Conservation (phyloP, 2,797 vertebrate genomes). For the Chelon labrosus region DNA sequence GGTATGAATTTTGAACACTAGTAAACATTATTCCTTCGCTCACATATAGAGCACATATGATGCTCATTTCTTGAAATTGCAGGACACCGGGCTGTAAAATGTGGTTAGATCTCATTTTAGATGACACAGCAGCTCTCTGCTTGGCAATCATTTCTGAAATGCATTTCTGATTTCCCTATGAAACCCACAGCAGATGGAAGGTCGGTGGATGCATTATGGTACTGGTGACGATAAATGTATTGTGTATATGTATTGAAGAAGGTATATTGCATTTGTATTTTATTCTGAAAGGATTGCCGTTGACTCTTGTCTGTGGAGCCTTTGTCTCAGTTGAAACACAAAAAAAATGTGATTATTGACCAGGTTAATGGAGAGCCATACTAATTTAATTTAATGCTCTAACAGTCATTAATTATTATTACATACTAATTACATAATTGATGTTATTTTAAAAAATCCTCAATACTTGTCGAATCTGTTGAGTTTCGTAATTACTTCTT, state of each 20-base stretch:
- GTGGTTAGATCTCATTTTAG: slow-evolving; percentile 20
- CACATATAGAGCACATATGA: neutral
- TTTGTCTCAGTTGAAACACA: slow-evolving; percentile 49
- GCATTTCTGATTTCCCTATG: slow-evolving; percentile 7
- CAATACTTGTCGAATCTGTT: slow-evolving; percentile 6
- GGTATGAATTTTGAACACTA: slow-evolving; percentile 1
- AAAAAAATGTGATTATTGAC: slow-evolving; percentile 55
- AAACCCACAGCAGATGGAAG: neutral
- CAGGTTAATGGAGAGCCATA: slow-evolving; percentile 43
- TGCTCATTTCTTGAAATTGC: slow-evolving; percentile 11
- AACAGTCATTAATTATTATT: slow-evolving; percentile 50
- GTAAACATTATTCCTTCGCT: no score
- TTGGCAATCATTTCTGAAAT: slow-evolving; percentile 16
- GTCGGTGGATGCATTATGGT: neutral
- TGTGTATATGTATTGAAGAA: neutral
- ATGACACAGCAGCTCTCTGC: slow-evolving; percentile 20
- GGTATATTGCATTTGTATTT: neutral
- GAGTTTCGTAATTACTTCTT: slow-evolving; percentile 12
- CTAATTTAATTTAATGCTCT: slow-evolving; percentile 42
- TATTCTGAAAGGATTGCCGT: neutral
- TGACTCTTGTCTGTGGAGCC: slow-evolving; percentile 15
- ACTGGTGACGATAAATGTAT: neutral
- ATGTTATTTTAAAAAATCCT: slow-evolving; percentile 23
- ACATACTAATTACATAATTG: slow-evolving; percentile 16
- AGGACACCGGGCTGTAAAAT: slow-evolving; percentile 3